These are phyloP conservation scores for Rotaria socialis DNA, from an alignment of 2,888 invertebrate species.

Conservation along the genomic window DNA sequence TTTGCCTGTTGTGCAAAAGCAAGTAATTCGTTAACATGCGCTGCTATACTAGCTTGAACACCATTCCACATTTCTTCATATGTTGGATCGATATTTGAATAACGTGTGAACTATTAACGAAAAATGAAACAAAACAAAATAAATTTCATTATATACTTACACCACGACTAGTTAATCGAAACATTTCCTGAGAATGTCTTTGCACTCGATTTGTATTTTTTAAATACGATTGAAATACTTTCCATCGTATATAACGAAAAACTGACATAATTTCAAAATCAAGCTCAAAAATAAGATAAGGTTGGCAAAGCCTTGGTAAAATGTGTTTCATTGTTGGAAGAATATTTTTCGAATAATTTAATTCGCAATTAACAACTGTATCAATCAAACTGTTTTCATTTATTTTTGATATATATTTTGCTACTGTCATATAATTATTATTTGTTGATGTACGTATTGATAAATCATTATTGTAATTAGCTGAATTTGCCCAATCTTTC, in stretches of 20 bases:
- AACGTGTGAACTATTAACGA: neutral
- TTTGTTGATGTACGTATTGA: neutral
- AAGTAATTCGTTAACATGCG: neutral
- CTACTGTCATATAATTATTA: neutral
- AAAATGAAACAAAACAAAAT: neutral
- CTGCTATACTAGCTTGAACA: neutral
- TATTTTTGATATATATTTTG: neutral
- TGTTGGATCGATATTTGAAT: neutral
- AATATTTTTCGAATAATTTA: neutral
- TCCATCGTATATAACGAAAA: constrained; percentile 1
- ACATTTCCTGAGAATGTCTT: neutral
- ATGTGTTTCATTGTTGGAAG: neutral
- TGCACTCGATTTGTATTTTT: neutral
- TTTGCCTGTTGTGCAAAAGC: neutral
- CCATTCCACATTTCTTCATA: neutral
- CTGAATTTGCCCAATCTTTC: neutral
- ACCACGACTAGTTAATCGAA: neutral
- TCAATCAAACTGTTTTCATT: neutral
- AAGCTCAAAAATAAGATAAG: neutral
- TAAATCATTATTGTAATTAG: neutral
- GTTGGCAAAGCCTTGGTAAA: neutral
- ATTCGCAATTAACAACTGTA: neutral
- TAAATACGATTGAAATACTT: neutral
- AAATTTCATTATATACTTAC: neutral
- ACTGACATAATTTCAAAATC: neutral